Base-by-base conservation (phyloP, 1,140 invertebrate genomes). In the Drosophila pachea region DNA sequence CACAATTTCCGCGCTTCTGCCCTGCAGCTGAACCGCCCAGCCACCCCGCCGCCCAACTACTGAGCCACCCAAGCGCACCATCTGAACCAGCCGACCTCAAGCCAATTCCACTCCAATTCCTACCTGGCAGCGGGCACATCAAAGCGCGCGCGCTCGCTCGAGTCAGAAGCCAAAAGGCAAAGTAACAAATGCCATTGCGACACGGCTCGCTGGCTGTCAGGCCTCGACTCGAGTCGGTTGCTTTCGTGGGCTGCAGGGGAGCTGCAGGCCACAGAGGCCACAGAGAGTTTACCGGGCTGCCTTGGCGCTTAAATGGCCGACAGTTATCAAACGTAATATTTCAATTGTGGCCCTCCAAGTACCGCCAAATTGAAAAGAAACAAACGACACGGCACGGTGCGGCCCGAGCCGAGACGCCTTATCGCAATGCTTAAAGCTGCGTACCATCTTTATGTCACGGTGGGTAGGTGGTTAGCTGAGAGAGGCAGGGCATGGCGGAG, bases 321-420 rank as follows among this genome's bases (percentile, higher is more conserved):
- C 73, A 75, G 64, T 75, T 78, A 76, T 84, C 72, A 78, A 84
- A 73, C 67, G 65, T 76, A 76, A 78, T 83, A 78, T 78, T 84
- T 73, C 72, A 84, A 78, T 78, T 78, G 78, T 66, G 54, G 47
- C 32, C 35, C 45, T 29, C 31, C 48, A 45, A 55, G 45, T 59
- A 42, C 14, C 61, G 55, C 56, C 35, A 73, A 77, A 76, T 74
- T 77, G 74, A 81, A 81, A 74, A 67, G 54, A 77, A 82, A 76
- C 66, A 81, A 76, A 33, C 33, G 40, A 9, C 29, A 9, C 8
- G 16, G 45, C 47, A 12, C 36, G 45, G 5, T 5, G 40, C 40
- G 12, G 12, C 12, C 22, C 22, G 22, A 22, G 22, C 22, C 22
- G 22, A 22, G 40, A 35, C 16, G 29, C 12, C 58, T 66, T 66